phyloP scores from a whole-genome alignment of 2,888 invertebrate genomes.

The Odontocolon sp. region DNA sequence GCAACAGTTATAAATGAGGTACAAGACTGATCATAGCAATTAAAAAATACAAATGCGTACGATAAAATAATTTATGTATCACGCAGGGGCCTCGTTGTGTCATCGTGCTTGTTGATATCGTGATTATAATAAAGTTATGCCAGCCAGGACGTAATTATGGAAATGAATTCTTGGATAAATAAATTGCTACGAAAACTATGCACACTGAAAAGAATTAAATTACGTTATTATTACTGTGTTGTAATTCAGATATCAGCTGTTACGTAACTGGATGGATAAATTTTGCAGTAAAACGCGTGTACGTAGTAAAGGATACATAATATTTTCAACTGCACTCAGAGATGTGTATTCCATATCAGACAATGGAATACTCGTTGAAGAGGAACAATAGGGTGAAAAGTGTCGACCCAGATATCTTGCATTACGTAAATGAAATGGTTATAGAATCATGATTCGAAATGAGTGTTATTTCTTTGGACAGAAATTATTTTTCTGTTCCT shows the following conservation, averaged over 20 bases:
- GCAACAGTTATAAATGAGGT: slow-evolving; percentile 1
- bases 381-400: too few species aligned
- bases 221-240: too few species aligned
- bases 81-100: background rate
- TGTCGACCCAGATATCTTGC: background rate
- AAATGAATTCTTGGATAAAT: background rate
- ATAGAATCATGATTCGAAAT: background rate
- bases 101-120: background rate
- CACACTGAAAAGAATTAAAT: too few species aligned
- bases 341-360: background rate
- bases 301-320: too few species aligned
- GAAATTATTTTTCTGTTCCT: too few species aligned
- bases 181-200: background rate
- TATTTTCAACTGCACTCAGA: background rate
- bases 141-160: background rate
- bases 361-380: background rate
- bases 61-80: slow-evolving; percentile 11
- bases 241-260: too few species aligned
- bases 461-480: too few species aligned
- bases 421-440: background rate
- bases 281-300: too few species aligned
- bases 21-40: background rate
- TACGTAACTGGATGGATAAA: too few species aligned
- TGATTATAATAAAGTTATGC: background rate
- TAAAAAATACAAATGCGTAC: background rate